Percentiles rank a stretch among this genome's conserved stretches.
phyloP scores from a whole-genome alignment of 2,113 vertebrate species.

The Herpetotheres cachinnans region DNA sequence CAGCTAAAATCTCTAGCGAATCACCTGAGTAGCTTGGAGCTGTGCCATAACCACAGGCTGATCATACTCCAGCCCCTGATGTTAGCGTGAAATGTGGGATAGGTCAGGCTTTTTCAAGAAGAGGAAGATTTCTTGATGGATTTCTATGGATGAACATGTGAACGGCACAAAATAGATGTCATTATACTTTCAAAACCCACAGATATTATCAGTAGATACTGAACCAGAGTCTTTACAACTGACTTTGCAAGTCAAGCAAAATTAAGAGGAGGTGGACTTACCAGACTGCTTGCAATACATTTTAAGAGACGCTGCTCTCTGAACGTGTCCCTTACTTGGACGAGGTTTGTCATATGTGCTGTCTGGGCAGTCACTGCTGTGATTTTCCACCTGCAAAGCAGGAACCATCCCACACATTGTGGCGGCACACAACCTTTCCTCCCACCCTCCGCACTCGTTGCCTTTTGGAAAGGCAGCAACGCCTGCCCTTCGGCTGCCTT shows the following conservation, averaged over 20 bases:
- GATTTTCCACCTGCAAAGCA: not conserved
- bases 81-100: not conserved
- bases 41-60: not conserved
- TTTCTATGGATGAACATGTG: not conserved
- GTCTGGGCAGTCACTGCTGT: not conserved
- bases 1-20: not conserved
- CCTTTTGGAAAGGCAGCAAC: not conserved
- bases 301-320: not conserved
- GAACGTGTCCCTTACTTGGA: not conserved
- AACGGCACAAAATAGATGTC: not conserved
- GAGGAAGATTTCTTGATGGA: not conserved
- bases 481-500: not conserved
- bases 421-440: not conserved
- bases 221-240: not conserved
- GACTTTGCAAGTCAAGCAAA: not conserved
- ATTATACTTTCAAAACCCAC: not conserved
- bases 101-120: not conserved
- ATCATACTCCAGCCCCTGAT: not conserved
- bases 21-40: conserved; percentile 25
- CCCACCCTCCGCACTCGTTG: not conserved
- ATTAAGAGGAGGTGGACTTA: not conserved
- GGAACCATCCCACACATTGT: not conserved
- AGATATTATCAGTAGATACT: not conserved
- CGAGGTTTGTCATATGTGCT: not conserved
- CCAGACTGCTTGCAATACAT: not conserved